Base-by-base conservation (phyloP, 1,140 invertebrate species). In the Neoseiulus cucumeris region DNA sequence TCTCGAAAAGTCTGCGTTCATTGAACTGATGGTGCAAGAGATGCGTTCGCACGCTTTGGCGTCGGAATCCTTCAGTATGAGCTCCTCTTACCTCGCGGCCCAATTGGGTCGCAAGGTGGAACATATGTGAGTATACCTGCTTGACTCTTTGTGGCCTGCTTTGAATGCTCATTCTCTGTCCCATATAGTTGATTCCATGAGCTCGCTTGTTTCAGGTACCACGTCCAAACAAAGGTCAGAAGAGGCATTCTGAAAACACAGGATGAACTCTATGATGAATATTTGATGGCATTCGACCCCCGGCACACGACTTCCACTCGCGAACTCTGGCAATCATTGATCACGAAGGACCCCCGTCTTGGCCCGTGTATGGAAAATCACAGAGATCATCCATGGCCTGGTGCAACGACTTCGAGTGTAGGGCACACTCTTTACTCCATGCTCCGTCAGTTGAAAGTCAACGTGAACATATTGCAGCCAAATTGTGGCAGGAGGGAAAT, bases 401-500 rank as follows among this genome's bases (percentile, higher is more conserved):
- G 72, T 4, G 75, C 78, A 68, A 78, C 85, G 9, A 72, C 82
- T 17, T 79, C 78, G 44, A 76, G 87, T 66, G 67, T 80, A 39
- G 91, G 91, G 20, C 84, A 85, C 70, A 91, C 91, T 73, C 77
- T 94, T 0, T 91, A 89, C 72, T 84, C 87, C 64, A 87, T 93
- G 33, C 84, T 94, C 9, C 79, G 91, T 67, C 82, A 85, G 59
- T 77, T 91, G 12, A 90, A 90, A 76, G 80, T 91, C 66, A 81
- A 89, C 74, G 76, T 83, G 6, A 85, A 85, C 71, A 75, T 82
- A 64, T 77, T 84, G 73, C 80, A 81, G 66, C 69, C 71, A 6
- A 81, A 81, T 69, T 72, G 45, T 66, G 75, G 79, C 72, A 74
- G 79, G 70, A 73, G 75, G 79, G 82, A 73, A 79, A 78, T 78